Evolutionary conservation across 1,140 invertebrate species (phyloP), one percentile per base, ranked within the genome.

Genomic region (Ceratoteleas bidentatus): DNA sequence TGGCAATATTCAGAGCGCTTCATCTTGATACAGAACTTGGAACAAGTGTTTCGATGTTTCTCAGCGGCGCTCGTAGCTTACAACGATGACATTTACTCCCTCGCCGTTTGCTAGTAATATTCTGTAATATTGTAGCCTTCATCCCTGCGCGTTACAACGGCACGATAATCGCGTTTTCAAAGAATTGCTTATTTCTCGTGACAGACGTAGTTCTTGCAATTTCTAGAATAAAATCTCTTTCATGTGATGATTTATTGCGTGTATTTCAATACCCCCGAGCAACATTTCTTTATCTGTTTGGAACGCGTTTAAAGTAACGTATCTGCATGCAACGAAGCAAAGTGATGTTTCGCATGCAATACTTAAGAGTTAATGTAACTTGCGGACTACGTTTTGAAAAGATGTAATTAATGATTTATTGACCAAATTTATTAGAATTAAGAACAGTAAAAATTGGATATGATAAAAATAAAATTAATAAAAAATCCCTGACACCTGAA

Each of bases 131-230:
- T n/a, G n/a, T 85, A 83, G 81, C 60, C 79, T 81, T 86, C 82
- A 86, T 84, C 84, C 80, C 83, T 34, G 77, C 77, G 76, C 82
- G 86, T 81, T 81, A 74, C 85, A 81, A 79, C 76, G 65, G 65
- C 53, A 74, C 65, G 52, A 84, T 88, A 88, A 88, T 88, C 84
- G 85, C 85, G 83, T 88, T 86, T 86, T 82, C 84, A 75, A 85
- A 84, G 85, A 86, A 86, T 86, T 86, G 84, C 85, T 87, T 82
- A 83, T 85, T 82, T 65, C 78, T 57, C 81, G 83, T 72, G 69
- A 83, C 83, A 81, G 81, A 83, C 83, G 78, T 38, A 52, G 76
- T 74, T 86, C 84, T 68, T 82, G 62, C 69, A n/a, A n/a, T n/a
- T n/a, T n/a, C n/a, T n/a, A 73, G 83, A 77, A 79, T 87, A 84